Base-by-base conservation (phyloP, 2,888 invertebrate species). In the Rhingia rostrata region DNA sequence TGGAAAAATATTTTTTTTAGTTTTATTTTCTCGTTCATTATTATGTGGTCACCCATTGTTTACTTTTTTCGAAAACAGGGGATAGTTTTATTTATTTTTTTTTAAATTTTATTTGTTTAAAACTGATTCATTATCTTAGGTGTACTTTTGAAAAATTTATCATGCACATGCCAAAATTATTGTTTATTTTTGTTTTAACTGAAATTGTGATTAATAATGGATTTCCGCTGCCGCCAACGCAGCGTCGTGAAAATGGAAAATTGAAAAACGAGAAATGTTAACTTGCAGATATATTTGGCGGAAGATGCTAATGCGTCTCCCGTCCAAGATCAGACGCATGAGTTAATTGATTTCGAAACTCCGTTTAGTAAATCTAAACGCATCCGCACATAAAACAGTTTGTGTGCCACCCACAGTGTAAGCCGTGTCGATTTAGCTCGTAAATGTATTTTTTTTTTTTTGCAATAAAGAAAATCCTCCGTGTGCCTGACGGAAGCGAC, bases 141-240 rank as follows among this genome's bases (percentile, higher is more conserved):
- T 12, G 33, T 12, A 10, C 7, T 22, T 7, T 14, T 6, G 22
- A 30, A 22, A 1, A 22, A 49, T 49, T 49, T 12, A 5, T 0
- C 12, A 6, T 12, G 45, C 5, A 30, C 0, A 0, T 9, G 22
- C 22, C 22, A 22, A 22, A 22, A 4, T 43, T 3, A 3, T 6
- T 43, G n/a, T 4, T 30, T 7, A n/a, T 41, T 41, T 3, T 47
- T 49, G 1, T 32, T 49, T 4, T 49, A 49, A 30, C 4, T 5
- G 5, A 6, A 37, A 7, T 39, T 37, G 37, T 56, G 12, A 56
- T 56, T 56, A 39, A 56, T 56, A 37, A 54, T 56, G 37, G 14
- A 56, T 56, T 7, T 14, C 37, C 37, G 4, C 4, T 4, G 35
- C n/a, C 14, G 14, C 49, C 49, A 49, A 10, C 10, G 30, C 49